Evolutionary conservation across 1,140 invertebrate species (phyloP).

Genomic region (Saccostrea glomerata): DNA sequence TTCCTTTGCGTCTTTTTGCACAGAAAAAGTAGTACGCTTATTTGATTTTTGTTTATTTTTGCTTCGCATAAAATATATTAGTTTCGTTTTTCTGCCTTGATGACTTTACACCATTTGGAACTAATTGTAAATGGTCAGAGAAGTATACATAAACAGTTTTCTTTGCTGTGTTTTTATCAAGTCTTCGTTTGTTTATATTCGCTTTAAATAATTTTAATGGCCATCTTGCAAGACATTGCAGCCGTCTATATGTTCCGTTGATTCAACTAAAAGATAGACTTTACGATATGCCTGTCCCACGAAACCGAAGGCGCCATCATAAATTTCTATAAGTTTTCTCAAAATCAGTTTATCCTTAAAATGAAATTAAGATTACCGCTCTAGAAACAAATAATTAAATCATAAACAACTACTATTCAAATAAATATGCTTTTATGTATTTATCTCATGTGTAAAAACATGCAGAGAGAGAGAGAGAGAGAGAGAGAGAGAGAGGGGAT

Average conservation of each 20-base stretch:
- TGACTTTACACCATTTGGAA: constrained; percentile 10
- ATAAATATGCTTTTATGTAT: too few relatives aligned
- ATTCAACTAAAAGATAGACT: background rate
- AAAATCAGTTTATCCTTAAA: background rate
- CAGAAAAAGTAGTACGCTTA: background rate
- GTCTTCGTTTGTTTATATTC: background rate
- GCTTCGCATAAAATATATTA: background rate
- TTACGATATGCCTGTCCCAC: background rate
- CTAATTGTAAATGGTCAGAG: background rate
- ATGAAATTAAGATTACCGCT: background rate
- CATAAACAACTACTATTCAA: background rate
- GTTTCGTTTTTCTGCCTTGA: constrained; percentile 20
- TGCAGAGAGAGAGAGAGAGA: too few relatives aligned
- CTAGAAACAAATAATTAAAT: background rate
- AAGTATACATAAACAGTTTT: background rate
- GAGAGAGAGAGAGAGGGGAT: too few relatives aligned
- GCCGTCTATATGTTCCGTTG: background rate
- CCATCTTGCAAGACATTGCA: background rate
- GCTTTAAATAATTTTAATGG: background rate
- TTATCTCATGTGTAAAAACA: too few relatives aligned
- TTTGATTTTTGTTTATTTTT: constrained; percentile 6
- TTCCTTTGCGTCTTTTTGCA: constrained; percentile 3
- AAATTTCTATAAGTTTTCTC: background rate
- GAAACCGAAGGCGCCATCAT: background rate
- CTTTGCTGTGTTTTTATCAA: constrained; percentile 1